Percentiles rank a stretch among this genome's conserved stretches.
phyloP scores from a whole-genome alignment of 2,797 vertebrate genomes.

The Melopsittacus undulatus region DNA sequence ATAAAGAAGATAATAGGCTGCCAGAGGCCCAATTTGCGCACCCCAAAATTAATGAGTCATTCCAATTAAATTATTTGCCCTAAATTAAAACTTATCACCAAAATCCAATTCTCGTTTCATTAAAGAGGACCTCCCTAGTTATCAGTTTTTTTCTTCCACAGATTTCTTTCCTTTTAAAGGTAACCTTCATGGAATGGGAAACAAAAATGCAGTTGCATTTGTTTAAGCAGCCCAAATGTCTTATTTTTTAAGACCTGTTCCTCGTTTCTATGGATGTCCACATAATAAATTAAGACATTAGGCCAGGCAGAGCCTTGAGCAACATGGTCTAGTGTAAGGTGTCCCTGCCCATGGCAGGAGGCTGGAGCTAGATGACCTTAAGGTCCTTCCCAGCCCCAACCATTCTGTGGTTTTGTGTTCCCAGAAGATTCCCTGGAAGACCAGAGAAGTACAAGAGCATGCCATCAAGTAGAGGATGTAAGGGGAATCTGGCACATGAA shows the following conservation, averaged over 20 bases:
- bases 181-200: neutral
- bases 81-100: slow-evolving; percentile 61
- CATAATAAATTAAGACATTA: neutral
- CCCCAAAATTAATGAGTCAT: slow-evolving; percentile 54
- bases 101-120: slow-evolving; percentile 55
- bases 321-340: neutral
- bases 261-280: neutral
- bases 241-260: neutral
- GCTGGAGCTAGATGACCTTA: neutral
- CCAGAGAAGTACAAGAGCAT: neutral
- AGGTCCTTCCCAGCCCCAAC: neutral
- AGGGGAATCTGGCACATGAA: neutral
- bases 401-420: neutral
- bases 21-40: slow-evolving; percentile 23
- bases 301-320: neutral
- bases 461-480: neutral
- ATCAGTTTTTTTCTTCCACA: neutral
- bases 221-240: neutral
- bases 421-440: neutral
- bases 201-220: neutral
- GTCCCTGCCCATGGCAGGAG: neutral
- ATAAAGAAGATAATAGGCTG: slow-evolving; percentile 37
- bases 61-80: slow-evolving; percentile 67
- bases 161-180: slow-evolving; percentile 13
- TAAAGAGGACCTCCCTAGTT: slow-evolving; percentile 44